phyloP scores from a whole-genome alignment of 2,113 vertebrate genomes.

The Zosterops pallidus region DNA sequence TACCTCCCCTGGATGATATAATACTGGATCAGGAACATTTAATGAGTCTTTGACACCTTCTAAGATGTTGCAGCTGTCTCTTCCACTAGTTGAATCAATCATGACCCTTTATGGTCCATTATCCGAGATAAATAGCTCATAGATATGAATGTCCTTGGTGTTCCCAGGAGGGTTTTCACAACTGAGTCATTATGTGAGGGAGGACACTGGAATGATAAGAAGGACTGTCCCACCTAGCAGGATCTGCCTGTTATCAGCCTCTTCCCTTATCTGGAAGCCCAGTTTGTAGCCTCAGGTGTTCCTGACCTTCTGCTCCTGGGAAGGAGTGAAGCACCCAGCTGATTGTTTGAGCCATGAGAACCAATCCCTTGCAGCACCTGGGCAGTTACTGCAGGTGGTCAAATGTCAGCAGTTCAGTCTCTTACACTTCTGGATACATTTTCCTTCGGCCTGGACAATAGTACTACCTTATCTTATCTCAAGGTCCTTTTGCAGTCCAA shows the following conservation, averaged over 20 bases:
- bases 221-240: not conserved
- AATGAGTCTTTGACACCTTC: not conserved
- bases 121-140: not conserved
- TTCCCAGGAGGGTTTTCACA: not conserved
- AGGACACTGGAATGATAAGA: not conserved
- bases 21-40: not conserved
- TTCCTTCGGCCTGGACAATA: not conserved
- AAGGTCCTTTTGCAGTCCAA: not conserved
- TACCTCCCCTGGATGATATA: not conserved
- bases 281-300: not conserved
- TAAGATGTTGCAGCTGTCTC: not conserved
- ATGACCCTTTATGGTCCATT: too few species aligned
- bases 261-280: not conserved
- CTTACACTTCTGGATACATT: not conserved
- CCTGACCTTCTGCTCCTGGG: not conserved
- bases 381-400: accelerated
- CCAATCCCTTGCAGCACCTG: not conserved
- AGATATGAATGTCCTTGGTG: not conserved
- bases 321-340: not conserved
- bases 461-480: not conserved
- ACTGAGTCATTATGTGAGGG: not conserved
- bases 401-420: not conserved
- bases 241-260: not conserved
- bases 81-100: not conserved
- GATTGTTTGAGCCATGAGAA: not conserved